Conservation (phyloP, 2,888 invertebrate species). For the Mycalesis mineus region DNA sequence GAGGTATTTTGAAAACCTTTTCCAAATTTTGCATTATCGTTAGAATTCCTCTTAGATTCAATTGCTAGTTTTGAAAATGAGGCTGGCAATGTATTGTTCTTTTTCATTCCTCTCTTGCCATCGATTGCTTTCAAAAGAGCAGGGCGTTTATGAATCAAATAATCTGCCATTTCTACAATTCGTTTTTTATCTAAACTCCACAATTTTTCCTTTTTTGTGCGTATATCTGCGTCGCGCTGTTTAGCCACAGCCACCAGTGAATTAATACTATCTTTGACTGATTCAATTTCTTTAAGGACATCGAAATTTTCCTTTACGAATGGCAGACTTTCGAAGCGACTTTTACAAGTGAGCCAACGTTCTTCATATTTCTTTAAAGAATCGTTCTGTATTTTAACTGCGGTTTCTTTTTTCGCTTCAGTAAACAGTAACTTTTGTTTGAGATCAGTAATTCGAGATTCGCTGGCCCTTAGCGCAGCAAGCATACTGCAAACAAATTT, state of each 20-base stretch:
- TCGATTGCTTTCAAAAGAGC: conserved; percentile 37
- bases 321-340: conserved; percentile 55
- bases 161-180: conserved; percentile 52
- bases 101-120: conserved; percentile 38
- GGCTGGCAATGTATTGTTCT: conserved; percentile 6
- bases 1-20: not conserved
- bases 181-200: conserved; percentile 40
- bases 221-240: conserved; percentile 38
- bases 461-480: conserved; percentile 47
- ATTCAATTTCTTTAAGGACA: conserved; percentile 37
- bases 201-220: conserved; percentile 38
- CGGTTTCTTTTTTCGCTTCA: conserved; percentile 45
- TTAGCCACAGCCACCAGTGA: conserved; percentile 39
- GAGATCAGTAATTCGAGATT: conserved; percentile 51
- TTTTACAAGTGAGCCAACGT: conserved; percentile 52
- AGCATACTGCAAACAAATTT: conserved; percentile 43
- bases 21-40: no score
- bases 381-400: conserved; percentile 40
- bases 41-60: not conserved
- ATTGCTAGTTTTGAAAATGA: not conserved
- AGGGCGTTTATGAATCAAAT: conserved; percentile 46
- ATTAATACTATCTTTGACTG: conserved; percentile 38
- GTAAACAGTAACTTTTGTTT: conserved; percentile 50
- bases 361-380: conserved; percentile 57
- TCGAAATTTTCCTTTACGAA: conserved; percentile 49